Evolutionary conservation across 2,113 vertebrate species (phyloP).

Genomic region (Anser cygnoides): DNA sequence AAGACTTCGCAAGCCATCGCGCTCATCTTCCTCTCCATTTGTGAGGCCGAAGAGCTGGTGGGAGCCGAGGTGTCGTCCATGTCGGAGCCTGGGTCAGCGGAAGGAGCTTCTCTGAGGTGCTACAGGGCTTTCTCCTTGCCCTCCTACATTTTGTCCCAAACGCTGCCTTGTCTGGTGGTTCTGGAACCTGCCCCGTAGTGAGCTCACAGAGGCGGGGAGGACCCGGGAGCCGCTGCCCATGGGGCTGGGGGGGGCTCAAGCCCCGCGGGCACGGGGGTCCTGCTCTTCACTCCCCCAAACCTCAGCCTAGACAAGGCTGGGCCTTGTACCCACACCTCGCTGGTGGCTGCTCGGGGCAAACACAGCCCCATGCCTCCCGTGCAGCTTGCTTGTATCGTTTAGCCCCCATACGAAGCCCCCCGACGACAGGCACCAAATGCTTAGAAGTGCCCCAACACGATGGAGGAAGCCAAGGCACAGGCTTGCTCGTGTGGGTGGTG

Average conservation of each 20-base stretch:
- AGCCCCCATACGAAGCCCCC: too few species aligned
- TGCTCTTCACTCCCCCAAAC: not conserved
- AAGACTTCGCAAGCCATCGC: slow-evolving; percentile 75
- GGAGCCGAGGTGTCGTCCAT: slow-evolving; percentile 28
- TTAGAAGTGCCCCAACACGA: fast-evolving
- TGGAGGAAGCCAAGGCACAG: not conserved
- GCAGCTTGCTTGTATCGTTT: not conserved
- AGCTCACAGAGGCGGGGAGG: slow-evolving; percentile 50
- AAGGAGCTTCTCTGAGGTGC: slow-evolving; percentile 33
- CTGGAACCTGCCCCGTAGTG: slow-evolving; percentile 61
- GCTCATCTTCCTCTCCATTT: slow-evolving; percentile 77
- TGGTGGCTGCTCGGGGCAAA: not conserved
- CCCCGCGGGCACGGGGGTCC: fast-evolving
- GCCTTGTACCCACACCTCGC: fast-evolving
- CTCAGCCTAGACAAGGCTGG: fast-evolving
- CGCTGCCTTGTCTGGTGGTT: slow-evolving; percentile 15
- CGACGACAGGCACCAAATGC: fast-evolving
- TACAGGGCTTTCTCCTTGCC: slow-evolving; percentile 41
- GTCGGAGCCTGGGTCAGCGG: slow-evolving; percentile 28
- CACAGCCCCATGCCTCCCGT: not conserved
- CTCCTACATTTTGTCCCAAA: slow-evolving; percentile 44
- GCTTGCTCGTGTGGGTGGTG: fast-evolving
- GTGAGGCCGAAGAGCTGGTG: slow-evolving; percentile 18
- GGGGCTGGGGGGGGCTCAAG: not conserved
- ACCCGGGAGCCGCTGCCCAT: slow-evolving; percentile 24